phyloP scores from a whole-genome alignment of 2,888 invertebrate genomes.

The Diaprepes abbreviatus region DNA sequence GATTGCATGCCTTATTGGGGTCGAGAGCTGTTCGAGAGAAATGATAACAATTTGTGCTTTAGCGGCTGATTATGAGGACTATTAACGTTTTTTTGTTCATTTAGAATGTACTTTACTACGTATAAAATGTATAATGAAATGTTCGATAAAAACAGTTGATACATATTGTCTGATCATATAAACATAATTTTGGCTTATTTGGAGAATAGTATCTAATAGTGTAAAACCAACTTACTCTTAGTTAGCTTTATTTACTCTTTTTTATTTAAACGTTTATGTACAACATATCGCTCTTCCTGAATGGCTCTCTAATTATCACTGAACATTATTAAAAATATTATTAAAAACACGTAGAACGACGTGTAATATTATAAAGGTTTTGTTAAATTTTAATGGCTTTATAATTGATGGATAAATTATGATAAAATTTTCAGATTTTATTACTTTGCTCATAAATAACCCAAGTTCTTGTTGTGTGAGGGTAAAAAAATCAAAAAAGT shows the following conservation, averaged over 20 bases:
- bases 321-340: neutral
- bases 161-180: no score
- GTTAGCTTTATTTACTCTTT: no score
- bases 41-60: conserved; percentile 55
- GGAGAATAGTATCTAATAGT: no score
- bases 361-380: neutral
- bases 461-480: neutral
- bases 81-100: conserved; percentile 40
- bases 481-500: neutral
- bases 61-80: conserved; percentile 44
- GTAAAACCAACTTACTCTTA: no score
- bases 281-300: neutral
- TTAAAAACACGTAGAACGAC: neutral
- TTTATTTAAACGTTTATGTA: no score
- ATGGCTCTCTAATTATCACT: neutral
- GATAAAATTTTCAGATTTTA: neutral
- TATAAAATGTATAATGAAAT: conserved; percentile 4
- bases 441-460: neutral
- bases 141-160: neutral
- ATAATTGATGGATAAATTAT: neutral
- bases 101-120: conserved; percentile 29
- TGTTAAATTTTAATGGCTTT: neutral
- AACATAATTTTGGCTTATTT: no score
- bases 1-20: conserved; percentile 57
- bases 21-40: conserved; percentile 54